A percentile compares a stretch with the other conserved stretches of the same genome.
These are phyloP conservation scores for Terebella lapidaria DNA, from an alignment of 2,888 invertebrate species.

Conservation along the genomic window DNA sequence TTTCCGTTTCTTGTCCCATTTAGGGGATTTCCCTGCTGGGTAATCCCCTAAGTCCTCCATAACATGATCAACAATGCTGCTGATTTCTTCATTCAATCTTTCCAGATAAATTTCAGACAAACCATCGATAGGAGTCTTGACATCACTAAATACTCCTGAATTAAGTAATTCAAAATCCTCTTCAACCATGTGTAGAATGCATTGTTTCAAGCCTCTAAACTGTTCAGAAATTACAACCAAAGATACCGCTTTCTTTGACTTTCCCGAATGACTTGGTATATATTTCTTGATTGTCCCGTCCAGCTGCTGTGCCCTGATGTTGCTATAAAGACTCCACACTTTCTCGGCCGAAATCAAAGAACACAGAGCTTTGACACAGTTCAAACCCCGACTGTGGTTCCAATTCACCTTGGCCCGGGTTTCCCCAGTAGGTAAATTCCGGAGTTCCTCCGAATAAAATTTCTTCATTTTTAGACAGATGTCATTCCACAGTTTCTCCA, in stretches of 20 bases:
- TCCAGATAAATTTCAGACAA: constrained; percentile 45
- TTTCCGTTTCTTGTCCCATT: neutral
- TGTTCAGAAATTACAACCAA: neutral
- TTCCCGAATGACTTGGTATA: neutral
- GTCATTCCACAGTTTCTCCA: constrained; percentile 36
- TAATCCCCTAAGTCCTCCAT: constrained; percentile 33
- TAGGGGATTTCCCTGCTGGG: neutral
- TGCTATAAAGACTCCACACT: constrained; percentile 32
- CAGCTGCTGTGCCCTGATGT: constrained; percentile 36
- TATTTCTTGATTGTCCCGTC: constrained; percentile 18
- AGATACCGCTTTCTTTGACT: neutral
- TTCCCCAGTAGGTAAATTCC: constrained; percentile 30
- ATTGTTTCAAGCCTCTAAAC: constrained; percentile 1
- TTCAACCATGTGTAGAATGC: constrained; percentile 36
- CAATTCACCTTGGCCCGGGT: constrained; percentile 26
- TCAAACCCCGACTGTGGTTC: constrained; percentile 30
- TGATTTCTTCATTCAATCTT: constrained; percentile 43
- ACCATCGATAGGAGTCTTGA: constrained; percentile 35
- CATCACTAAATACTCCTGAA: constrained; percentile 40
- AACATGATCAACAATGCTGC: constrained; percentile 38
- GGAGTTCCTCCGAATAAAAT: constrained; percentile 35
- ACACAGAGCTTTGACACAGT: constrained; percentile 40
- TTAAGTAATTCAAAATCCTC: constrained; percentile 43
- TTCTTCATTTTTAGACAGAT: constrained; percentile 26
- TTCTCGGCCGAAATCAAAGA: constrained; percentile 38